phyloP scores from a whole-genome alignment of 2,797 vertebrate genomes.

The Centroberyx gerrardi region DNA sequence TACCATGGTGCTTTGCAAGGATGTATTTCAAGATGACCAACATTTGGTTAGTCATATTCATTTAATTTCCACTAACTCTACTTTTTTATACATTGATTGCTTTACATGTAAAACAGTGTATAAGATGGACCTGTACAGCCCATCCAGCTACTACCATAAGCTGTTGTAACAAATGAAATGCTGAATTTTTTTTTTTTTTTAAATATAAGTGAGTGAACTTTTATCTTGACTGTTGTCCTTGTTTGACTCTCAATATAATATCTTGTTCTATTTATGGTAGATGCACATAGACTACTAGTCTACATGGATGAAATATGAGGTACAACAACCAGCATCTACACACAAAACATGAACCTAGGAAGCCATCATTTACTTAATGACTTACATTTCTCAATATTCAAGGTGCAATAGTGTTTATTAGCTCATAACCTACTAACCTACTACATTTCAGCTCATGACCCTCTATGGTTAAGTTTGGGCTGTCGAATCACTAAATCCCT shows the following conservation, averaged over 20 bases:
- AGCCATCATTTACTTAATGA: too few relatives aligned
- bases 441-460: too few relatives aligned
- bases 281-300: not conserved
- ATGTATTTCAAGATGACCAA: slow-evolving; percentile 92
- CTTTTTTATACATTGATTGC: slow-evolving; percentile 90
- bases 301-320: not conserved
- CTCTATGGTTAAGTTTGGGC: too few relatives aligned
- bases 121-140: slow-evolving; percentile 90
- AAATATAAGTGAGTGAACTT: slow-evolving; percentile 93
- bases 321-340: not conserved
- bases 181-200: slow-evolving; percentile 90
- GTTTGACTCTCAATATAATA: not conserved
- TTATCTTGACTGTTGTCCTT: slow-evolving; percentile 18
- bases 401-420: too few relatives aligned
- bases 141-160: slow-evolving; percentile 92
- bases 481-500: too few relatives aligned
- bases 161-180: slow-evolving; percentile 95
- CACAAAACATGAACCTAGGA: too few relatives aligned
- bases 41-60: slow-evolving; percentile 89
- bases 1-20: slow-evolving; percentile 91
- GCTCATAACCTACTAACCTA: too few relatives aligned
- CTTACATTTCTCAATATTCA: too few relatives aligned
- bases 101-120: slow-evolving; percentile 91
- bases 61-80: slow-evolving; percentile 83
- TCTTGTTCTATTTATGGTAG: too few relatives aligned